Evolutionary conservation across 2,888 invertebrate species (phyloP).

Genomic region (Synanthedon myopaeformis): DNA sequence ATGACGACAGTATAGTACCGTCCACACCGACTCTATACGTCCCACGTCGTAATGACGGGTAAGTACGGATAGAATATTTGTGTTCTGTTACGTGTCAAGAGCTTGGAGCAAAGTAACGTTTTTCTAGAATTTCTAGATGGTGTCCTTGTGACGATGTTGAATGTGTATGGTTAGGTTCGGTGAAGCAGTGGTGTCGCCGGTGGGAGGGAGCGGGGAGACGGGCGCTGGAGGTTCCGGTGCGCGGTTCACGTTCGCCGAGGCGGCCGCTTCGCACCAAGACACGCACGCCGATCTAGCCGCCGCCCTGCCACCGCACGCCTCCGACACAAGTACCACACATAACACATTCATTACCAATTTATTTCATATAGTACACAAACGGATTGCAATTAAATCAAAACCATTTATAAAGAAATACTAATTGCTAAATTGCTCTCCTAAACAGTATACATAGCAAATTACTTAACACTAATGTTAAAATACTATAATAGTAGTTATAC

Average conservation of each 20-base stretch:
- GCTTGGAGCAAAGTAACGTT: no score
- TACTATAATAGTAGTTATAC: no score
- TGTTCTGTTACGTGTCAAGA: no score
- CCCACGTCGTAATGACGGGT: constrained; percentile 84
- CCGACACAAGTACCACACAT: constrained; percentile 6
- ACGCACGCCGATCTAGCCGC: constrained; percentile 78
- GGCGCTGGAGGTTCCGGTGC: constrained; percentile 80
- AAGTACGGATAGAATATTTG: constrained; percentile 5
- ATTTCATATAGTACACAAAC: no score
- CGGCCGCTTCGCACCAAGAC: constrained; percentile 78
- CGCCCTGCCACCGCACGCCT: constrained; percentile 38
- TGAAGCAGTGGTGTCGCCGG: constrained; percentile 92
- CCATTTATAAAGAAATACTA: no score
- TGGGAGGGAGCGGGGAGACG: constrained; percentile 37
- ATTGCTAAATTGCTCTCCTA: no score
- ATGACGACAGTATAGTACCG: constrained; percentile 82
- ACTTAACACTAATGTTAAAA: no score
- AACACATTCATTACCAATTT: background rate
- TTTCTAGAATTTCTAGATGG: no score
- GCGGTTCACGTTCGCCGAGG: constrained; percentile 70
- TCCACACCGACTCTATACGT: constrained; percentile 89
- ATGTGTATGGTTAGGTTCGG: constrained; percentile 70
- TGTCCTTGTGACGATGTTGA: no score
- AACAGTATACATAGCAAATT: no score
- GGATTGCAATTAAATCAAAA: no score